Conservation (phyloP, 2,797 vertebrate genomes). For the Parauchenoglanis punctatus region DNA sequence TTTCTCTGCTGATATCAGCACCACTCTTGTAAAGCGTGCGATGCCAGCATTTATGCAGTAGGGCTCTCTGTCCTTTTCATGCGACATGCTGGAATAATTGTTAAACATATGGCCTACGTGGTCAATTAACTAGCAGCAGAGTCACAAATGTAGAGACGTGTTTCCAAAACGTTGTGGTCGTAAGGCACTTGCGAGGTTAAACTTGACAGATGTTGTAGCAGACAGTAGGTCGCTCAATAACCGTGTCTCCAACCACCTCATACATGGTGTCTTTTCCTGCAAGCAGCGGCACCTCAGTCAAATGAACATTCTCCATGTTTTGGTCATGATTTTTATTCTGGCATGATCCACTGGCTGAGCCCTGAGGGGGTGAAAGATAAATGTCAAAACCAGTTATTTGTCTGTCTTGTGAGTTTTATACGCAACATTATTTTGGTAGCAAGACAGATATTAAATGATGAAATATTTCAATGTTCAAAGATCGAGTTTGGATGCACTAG, state of each 20-base stretch:
- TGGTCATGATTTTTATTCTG: conserved; percentile 52
- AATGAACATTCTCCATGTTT: conserved; percentile 65
- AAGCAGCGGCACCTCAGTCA: conserved; percentile 69
- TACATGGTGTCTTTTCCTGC: conserved; percentile 70
- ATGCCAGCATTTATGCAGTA: conserved; percentile 64
- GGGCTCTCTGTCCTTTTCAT: background rate
- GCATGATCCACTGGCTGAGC: conserved; percentile 63
- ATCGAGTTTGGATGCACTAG: background rate
- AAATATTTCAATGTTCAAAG: background rate
- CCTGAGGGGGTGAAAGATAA: conserved; percentile 52
- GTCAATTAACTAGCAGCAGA: background rate
- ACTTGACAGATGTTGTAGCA: conserved; percentile 88
- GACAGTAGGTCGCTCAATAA: conserved; percentile 69
- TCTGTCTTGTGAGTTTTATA: background rate
- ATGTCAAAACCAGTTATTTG: background rate
- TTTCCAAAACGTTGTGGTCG: background rate
- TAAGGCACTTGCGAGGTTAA: conserved; percentile 62
- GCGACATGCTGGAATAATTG: background rate
- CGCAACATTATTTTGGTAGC: background rate
- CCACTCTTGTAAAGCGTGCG: conserved; percentile 40
- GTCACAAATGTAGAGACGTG: conserved; percentile 38
- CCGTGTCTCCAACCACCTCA: conserved; percentile 65
- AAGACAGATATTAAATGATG: background rate
- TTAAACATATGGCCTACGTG: background rate
- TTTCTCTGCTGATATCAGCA: background rate